Conservation (phyloP, 1,140 invertebrate genomes). For the Episyrphus balteatus region DNA sequence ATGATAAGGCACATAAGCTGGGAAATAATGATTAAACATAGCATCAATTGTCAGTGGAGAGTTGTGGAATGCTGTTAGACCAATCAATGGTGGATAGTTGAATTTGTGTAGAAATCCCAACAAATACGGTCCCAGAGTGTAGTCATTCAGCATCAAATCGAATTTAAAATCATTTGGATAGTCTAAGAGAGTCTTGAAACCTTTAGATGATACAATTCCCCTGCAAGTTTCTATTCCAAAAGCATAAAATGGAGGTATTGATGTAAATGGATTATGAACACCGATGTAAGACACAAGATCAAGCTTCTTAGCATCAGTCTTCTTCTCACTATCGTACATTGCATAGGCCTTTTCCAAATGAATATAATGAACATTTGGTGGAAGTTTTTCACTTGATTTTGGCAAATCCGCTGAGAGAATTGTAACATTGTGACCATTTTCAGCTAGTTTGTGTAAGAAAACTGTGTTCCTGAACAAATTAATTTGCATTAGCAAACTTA, state of each 20-base stretch:
- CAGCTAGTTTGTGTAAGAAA: conserved; percentile 13
- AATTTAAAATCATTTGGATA: not conserved
- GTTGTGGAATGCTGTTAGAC: conserved; percentile 17
- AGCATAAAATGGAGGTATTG: no score
- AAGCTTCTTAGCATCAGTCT: no score
- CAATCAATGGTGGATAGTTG: conserved; percentile 15
- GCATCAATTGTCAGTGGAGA: conserved; percentile 8
- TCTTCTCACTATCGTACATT: no score
- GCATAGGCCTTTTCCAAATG: conserved; percentile 2
- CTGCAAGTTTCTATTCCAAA: no score
- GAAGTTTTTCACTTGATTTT: not conserved
- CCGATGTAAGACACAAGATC: no score
- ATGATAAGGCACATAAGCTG: conserved; percentile 15
- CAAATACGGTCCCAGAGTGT: conserved; percentile 13
- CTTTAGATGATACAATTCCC: no score
- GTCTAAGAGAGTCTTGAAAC: not conserved
- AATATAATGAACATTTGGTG: conserved; percentile 2
- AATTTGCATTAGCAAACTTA: not conserved
- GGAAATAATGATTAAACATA: conserved; percentile 9
- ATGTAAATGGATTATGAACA: no score
- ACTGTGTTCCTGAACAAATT: not conserved
- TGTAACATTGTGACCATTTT: conserved; percentile 15
- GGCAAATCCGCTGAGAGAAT: not conserved
- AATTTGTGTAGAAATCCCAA: conserved; percentile 1
- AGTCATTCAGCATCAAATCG: conserved; percentile 23